These are phyloP conservation scores for Botia almorhae DNA, from an alignment of 2,797 vertebrate species.

Conservation along the genomic window DNA sequence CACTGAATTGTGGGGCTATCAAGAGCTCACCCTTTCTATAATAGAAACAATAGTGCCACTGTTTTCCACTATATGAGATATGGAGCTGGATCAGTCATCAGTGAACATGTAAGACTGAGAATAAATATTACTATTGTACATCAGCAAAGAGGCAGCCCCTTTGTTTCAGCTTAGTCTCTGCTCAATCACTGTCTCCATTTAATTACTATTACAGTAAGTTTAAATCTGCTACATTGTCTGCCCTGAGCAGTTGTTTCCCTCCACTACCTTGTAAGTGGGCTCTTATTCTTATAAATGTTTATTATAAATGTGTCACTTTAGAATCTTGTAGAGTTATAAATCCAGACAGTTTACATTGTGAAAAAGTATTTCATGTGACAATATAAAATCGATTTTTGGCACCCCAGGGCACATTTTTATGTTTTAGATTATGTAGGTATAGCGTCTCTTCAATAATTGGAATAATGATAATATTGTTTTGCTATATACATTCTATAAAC, in stretches of 20 bases:
- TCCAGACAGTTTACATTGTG: constrained; percentile 67
- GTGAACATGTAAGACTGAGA: not conserved
- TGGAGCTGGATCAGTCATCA: not conserved
- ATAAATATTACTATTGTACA: constrained; percentile 15
- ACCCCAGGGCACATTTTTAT: constrained; percentile 68
- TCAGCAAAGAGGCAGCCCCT: constrained; percentile 17
- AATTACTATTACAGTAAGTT: constrained; percentile 61
- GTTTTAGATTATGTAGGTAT: constrained; percentile 63
- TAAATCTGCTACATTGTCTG: constrained; percentile 83
- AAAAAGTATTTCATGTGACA: constrained; percentile 76
- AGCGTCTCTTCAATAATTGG: constrained; percentile 65
- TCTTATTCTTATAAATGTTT: constrained; percentile 56
- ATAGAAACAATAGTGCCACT: not conserved
- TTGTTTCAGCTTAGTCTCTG: constrained; percentile 28
- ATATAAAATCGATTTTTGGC: constrained; percentile 67
- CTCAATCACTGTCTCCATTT: constrained; percentile 24
- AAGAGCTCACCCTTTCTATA: not conserved
- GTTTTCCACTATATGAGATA: constrained; percentile 15
- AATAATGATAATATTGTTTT: constrained; percentile 72
- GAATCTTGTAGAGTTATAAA: constrained; percentile 56
- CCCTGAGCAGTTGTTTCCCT: constrained; percentile 72
- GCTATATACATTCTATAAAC: constrained; percentile 45
- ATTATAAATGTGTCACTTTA: constrained; percentile 62
- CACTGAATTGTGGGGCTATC: constrained; percentile 15
- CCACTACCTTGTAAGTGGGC: constrained; percentile 65